A percentile compares a stretch with the other conserved stretches of the same genome.
Conservation (phyloP, 2,888 invertebrate species). For the Cephus pygmeus region DNA sequence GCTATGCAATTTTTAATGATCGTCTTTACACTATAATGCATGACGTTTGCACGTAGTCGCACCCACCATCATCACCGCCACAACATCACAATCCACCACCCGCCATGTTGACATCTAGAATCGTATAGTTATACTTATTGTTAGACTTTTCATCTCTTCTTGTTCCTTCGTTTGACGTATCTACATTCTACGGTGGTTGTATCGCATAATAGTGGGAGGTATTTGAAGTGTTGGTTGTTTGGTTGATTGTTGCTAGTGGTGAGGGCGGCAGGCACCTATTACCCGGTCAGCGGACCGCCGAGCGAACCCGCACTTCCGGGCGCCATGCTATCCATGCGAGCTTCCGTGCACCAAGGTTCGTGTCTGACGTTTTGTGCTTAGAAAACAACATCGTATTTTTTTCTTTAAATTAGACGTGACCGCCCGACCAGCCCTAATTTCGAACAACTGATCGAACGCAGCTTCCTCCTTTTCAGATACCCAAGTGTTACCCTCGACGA, state of each 20-base stretch:
- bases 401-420: not conserved
- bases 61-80: conserved; percentile 19
- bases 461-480: conserved; percentile 40
- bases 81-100: not conserved
- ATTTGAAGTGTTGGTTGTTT: conserved; percentile 67
- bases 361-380: conserved; percentile 58
- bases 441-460: not conserved
- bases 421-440: conserved; percentile 5
- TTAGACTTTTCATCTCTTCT: not conserved
- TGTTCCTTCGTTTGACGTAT: conserved; percentile 18
- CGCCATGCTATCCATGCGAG: conserved; percentile 67
- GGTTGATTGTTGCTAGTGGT: conserved; percentile 80
- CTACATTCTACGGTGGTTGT: conserved; percentile 16
- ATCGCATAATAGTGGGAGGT: conserved; percentile 56
- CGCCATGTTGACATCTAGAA: conserved; percentile 6
- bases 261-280: conserved; percentile 93
- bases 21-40: not conserved
- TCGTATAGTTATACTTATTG: conserved; percentile 5
- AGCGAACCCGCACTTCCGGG: conserved; percentile 71
- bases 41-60: conserved; percentile 49
- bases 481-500: conserved; percentile 40
- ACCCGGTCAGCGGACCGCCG: conserved; percentile 81
- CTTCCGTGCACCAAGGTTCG: conserved; percentile 69
- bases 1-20: not conserved
- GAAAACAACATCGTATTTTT: conserved; percentile 24